Conservation (phyloP, 2,888 invertebrate species). For the Strigamia crassipes region DNA sequence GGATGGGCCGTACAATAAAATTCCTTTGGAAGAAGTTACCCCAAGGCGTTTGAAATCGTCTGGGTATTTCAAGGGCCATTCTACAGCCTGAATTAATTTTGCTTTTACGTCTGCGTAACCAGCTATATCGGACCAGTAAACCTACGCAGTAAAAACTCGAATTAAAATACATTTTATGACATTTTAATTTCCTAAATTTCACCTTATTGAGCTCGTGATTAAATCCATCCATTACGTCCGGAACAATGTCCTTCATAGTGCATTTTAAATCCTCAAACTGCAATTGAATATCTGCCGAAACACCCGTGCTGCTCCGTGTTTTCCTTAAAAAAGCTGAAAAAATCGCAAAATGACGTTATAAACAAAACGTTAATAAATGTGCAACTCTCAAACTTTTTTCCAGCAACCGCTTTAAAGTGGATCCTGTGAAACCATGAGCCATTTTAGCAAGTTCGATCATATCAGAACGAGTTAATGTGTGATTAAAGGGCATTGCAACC, state of each 20-base stretch:
- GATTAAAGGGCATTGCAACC: background rate
- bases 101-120: background rate
- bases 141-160: background rate
- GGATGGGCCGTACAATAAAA: slow-evolving; percentile 9
- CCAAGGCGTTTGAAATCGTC: background rate
- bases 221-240: background rate
- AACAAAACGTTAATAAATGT: background rate
- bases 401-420: background rate
- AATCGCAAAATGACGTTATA: background rate
- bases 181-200: background rate
- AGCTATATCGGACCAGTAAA: background rate
- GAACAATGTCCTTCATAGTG: background rate
- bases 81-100: background rate
- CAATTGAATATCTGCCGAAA: background rate
- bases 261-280: background rate
- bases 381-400: background rate
- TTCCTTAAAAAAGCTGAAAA: background rate
- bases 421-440: background rate
- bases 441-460: background rate
- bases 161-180: background rate
- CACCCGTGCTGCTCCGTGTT: background rate
- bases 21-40: background rate
- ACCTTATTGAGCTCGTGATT: background rate
- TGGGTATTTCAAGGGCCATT: background rate
- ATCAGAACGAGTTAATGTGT: background rate